Conservation (phyloP, 2,113 vertebrate genomes). For the Scomber colias region DNA sequence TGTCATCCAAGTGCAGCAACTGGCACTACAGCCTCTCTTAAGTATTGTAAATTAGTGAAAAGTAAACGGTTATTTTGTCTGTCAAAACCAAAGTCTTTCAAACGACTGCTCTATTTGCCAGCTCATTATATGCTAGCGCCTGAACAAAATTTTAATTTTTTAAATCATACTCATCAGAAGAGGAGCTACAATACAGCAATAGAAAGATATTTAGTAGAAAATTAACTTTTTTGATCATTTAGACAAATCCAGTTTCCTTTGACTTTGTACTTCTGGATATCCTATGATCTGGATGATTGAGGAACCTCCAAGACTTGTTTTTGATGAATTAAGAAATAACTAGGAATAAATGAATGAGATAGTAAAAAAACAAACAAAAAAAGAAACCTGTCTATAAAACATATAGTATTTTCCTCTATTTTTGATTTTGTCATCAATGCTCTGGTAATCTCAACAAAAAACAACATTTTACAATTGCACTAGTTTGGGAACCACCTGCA, state of each 20-base stretch:
- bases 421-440: not conserved
- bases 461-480: not conserved
- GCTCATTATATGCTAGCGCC: not conserved
- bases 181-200: not conserved
- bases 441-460: not conserved
- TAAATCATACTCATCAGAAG: not conserved
- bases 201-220: not conserved
- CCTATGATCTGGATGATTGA: not conserved
- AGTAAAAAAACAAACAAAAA: not conserved
- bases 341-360: not conserved
- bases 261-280: not conserved
- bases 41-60: constrained; percentile 11
- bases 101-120: not conserved
- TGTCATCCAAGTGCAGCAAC: not conserved
- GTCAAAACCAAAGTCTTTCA: constrained; percentile 5
- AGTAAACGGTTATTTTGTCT: constrained; percentile 10
- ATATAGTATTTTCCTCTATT: not conserved
- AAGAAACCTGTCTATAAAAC: not conserved
- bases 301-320: not conserved
- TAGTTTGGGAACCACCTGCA: not conserved
- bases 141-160: not conserved
- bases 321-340: not conserved
- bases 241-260: not conserved
- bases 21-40: constrained; percentile 7
- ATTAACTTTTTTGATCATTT: not conserved